Base-by-base conservation (phyloP, 2,888 invertebrate genomes). In the Rhabditophanes sp. region DNA sequence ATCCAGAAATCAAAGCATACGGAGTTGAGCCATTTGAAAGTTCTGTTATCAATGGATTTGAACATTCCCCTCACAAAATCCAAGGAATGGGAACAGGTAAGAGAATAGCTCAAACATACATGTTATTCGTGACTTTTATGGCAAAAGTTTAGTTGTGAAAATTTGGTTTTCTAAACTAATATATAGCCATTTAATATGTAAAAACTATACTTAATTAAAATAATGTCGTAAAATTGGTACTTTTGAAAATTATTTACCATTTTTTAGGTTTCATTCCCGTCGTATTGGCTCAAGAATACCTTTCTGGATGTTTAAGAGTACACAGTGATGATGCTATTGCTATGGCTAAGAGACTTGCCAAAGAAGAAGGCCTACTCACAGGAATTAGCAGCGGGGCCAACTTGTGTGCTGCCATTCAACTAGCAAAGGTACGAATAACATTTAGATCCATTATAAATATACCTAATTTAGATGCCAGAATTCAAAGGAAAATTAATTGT, bases 301-400 rank as follows among this genome's bases (percentile, higher is more conserved):
- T 48, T 44, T 45, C 35, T 5, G 53, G 53, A 33, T 50, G 48
- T 11, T 30, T 45, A n/a, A 30, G 33, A n/a, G 41, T 45, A 5
- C 24, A 30, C 21, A 42, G 43, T 14, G 53, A 51, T 16, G 58
- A 58, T 18, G 58, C 58, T 1, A 47, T 59, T 29, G 48, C 41
- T n/a, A 58, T 58, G 58, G 50, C 58, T 2, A 44, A 46, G 26
- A 37, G 54, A 9, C 36, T 58, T 8, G 58, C 57, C 4, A 41
- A 37, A 9, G 58, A 59, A 27, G 58, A 58, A 28, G 55, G 50
- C n/a, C 47, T 58, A 22, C 41, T 59, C 9, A 41, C 45, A 14
- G 54, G 54, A 15, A 53, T 57, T 30, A 48, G 48, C 4, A 45
- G 49, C 8, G 57, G 57, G 26, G 56, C 53, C n/a, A 57, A 57